These are phyloP conservation scores for Plectrocnemia conspersa DNA, from an alignment of 1,140 invertebrate species.

Conservation along the genomic window DNA sequence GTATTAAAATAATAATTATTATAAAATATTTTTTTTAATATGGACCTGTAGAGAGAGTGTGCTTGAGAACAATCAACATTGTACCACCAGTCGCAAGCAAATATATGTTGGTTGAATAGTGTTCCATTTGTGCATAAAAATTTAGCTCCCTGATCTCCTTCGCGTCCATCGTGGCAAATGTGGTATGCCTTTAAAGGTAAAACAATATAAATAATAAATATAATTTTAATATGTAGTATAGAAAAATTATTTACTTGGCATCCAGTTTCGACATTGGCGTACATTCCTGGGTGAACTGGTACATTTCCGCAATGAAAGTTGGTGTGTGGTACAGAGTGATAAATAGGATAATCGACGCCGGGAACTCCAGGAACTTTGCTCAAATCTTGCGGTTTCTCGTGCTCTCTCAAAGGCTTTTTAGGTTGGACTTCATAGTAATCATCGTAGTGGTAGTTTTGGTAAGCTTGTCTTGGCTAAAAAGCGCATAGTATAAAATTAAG, in stretches of 20 bases:
- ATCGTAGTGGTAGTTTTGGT: slow-evolving; percentile 11
- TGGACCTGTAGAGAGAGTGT: slow-evolving; percentile 59
- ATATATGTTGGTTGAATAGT: slow-evolving; percentile 81
- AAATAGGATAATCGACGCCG: slow-evolving; percentile 74
- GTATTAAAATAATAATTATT: not conserved
- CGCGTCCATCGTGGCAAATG: slow-evolving; percentile 76
- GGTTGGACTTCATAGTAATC: slow-evolving; percentile 26
- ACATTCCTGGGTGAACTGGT: slow-evolving; percentile 75
- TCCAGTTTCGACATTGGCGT: slow-evolving; percentile 80
- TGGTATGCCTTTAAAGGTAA: slow-evolving; percentile 65
- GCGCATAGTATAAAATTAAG: too few relatives aligned
- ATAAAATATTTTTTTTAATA: slow-evolving; percentile 20
- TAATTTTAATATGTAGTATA: not conserved
- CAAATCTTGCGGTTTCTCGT: slow-evolving; percentile 67
- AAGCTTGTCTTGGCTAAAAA: too few relatives aligned
- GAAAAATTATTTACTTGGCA: slow-evolving; percentile 61
- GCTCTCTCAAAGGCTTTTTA: slow-evolving; percentile 43
- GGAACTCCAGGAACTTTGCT: slow-evolving; percentile 72
- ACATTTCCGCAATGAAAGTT: slow-evolving; percentile 71
- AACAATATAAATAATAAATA: slow-evolving; percentile 4
- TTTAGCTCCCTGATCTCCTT: slow-evolving; percentile 71
- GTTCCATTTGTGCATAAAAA: slow-evolving; percentile 88
- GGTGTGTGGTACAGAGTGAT: slow-evolving; percentile 70
- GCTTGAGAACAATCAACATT: slow-evolving; percentile 78
- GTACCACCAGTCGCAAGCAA: slow-evolving; percentile 91